Percentiles rank a stretch among this genome's conserved stretches.
phyloP scores from a whole-genome alignment of 30 jellyfish, hydroid and myxozoan genomes.

The Aurelia aurita region DNA sequence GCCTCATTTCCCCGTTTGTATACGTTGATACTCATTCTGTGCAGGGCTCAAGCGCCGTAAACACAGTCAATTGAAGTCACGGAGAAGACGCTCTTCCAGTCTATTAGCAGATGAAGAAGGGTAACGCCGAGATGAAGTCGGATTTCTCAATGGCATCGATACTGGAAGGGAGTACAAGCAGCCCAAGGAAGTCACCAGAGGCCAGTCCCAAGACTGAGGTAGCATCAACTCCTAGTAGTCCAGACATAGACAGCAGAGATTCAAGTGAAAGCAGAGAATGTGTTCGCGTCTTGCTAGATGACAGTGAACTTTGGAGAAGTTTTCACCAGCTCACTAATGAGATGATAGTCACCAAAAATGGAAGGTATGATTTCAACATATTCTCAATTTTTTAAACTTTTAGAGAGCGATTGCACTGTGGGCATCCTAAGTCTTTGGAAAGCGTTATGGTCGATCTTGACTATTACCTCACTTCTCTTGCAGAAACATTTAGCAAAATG shows the following conservation, averaged over 20 bases:
- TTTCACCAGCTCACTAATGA: conserved; percentile 96
- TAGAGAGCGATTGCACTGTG: too few species aligned
- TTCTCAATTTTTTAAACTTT: too few species aligned
- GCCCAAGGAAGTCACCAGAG: conserved; percentile 68
- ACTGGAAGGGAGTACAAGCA: conserved; percentile 77
- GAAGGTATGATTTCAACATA: conserved; percentile 74
- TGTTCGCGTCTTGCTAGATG: conserved; percentile 83
- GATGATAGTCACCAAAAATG: conserved; percentile 99
- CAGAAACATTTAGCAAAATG: too few species aligned
- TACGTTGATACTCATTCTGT: conserved; percentile 64
- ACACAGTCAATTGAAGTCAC: conserved; percentile 3
- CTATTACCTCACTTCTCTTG: too few species aligned
- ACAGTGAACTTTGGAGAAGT: conserved; percentile 91
- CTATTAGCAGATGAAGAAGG: conserved; percentile 74
- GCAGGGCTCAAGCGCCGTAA: conserved; percentile 38
- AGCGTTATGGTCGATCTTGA: too few species aligned
- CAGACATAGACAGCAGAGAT: conserved; percentile 55
- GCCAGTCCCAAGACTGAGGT: conserved; percentile 64
- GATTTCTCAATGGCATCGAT: conserved; percentile 98
- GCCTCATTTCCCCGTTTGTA: conserved; percentile 58
- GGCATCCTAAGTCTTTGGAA: too few species aligned
- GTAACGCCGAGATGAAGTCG: conserved; percentile 89
- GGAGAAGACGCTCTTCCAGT: conserved; percentile 36
- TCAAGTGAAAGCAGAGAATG: conserved; percentile 58
- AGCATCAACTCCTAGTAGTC: conserved; percentile 42